phyloP scores from a whole-genome alignment of 2,888 invertebrate species.

The Glomeris marginata region DNA sequence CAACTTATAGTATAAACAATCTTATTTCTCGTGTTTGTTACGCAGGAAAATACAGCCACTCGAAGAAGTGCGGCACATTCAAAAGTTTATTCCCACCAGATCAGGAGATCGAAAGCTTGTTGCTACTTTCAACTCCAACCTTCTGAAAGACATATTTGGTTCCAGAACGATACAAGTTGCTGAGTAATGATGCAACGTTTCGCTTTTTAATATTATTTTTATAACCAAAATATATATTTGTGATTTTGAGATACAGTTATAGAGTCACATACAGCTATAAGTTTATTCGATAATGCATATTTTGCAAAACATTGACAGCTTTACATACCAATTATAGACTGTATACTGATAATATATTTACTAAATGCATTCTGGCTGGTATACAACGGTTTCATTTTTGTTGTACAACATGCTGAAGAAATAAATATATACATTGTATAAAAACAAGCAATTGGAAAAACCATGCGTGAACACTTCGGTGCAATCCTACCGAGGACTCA shows the following conservation, averaged over 20 bases:
- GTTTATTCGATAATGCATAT: not conserved
- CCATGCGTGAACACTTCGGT: too few relatives aligned
- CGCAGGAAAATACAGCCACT: constrained; percentile 47
- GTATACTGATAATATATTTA: not conserved
- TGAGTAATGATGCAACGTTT: not conserved
- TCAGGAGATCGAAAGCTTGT: constrained; percentile 47
- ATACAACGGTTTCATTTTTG: too few relatives aligned
- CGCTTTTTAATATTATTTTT: not conserved
- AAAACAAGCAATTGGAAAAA: too few relatives aligned
- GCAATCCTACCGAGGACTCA: too few relatives aligned
- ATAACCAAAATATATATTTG: not conserved
- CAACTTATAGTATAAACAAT: constrained; percentile 17
- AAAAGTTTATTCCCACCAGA: constrained; percentile 42
- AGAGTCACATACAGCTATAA: not conserved
- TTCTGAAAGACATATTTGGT: constrained; percentile 53
- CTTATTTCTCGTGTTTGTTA: constrained; percentile 9
- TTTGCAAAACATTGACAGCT: not conserved
- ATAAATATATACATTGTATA: too few relatives aligned
- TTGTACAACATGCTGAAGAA: too few relatives aligned
- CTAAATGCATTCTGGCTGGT: too few relatives aligned
- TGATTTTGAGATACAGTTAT: not conserved
- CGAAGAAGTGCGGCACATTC: constrained; percentile 43
- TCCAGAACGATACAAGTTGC: constrained; percentile 42
- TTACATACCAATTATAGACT: not conserved
- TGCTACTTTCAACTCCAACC: constrained; percentile 51